These are phyloP conservation scores for Sebastes oblongus DNA, from an alignment of 2,797 vertebrate species.

Conservation along the genomic window DNA sequence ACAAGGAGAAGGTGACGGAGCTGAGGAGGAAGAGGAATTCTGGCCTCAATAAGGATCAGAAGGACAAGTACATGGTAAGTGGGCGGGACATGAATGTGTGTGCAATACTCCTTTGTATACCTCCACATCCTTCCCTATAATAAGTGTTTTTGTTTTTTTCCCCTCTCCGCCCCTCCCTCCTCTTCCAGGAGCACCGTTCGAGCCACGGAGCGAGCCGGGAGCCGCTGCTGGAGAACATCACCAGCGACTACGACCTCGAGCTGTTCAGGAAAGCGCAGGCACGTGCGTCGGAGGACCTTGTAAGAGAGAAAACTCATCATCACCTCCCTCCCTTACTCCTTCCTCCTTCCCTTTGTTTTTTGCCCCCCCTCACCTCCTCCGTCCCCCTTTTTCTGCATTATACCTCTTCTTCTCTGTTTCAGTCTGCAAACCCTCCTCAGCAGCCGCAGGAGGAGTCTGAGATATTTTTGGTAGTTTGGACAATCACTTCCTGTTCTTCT, in stretches of 20 bases:
- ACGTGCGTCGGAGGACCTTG: conserved; percentile 95
- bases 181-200: conserved; percentile 88
- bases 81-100: neutral
- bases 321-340: conserved; percentile 51
- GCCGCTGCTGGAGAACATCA: conserved; percentile 95
- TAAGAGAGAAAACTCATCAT: conserved; percentile 87
- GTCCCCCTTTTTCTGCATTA: conserved; percentile 23
- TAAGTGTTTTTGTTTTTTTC: neutral
- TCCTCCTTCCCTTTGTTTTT: conserved; percentile 9
- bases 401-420: conserved; percentile 67
- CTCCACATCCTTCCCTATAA: neutral
- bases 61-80: conserved; percentile 91
- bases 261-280: conserved; percentile 97
- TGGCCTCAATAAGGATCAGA: conserved; percentile 92
- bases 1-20: conserved; percentile 98
- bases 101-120: neutral
- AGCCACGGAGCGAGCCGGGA: conserved; percentile 89
- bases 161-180: no score
- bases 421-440: conserved; percentile 58
- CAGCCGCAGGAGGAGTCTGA: conserved; percentile 65
- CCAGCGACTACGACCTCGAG: conserved; percentile 97
- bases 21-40: conserved; percentile 96
- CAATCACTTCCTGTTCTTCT: conserved; percentile 38
- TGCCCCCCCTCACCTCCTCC: no score
- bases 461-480: conserved; percentile 69